Conservation (phyloP, 2,113 vertebrate species). For the Acanthochromis polyacanthus region DNA sequence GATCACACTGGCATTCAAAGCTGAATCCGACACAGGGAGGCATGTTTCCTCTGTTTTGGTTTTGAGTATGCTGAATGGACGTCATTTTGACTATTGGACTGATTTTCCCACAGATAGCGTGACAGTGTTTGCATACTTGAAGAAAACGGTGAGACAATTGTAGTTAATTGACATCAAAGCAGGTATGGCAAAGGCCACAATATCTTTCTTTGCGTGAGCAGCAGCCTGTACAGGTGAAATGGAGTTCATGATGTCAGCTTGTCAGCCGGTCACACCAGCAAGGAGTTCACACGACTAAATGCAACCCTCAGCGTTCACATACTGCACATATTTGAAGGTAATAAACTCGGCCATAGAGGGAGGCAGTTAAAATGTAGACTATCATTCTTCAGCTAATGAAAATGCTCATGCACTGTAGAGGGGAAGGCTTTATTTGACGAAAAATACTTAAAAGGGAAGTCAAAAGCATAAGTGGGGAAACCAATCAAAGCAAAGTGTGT, state of each 20-base stretch:
- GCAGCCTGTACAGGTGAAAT: conserved; percentile 64
- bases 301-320: conserved; percentile 9
- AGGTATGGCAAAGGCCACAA: conserved; percentile 25
- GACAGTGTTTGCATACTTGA: conserved; percentile 78
- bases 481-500: conserved; percentile 70
- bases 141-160: conserved; percentile 54
- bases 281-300: conserved; percentile 43
- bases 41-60: conserved; percentile 69
- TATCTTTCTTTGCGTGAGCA: conserved; percentile 52
- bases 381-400: conserved; percentile 26
- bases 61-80: conserved; percentile 65
- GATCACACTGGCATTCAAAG: conserved; percentile 27
- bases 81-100: conserved; percentile 74
- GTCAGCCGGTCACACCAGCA: conserved; percentile 26
- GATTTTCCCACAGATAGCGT: conserved; percentile 81
- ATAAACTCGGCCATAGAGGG: conserved; percentile 4
- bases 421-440: conserved; percentile 41
- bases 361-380: conserved; percentile 13
- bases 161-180: conserved; percentile 79
- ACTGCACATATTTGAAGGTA: conserved; percentile 24
- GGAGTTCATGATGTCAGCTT: conserved; percentile 74
- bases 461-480: conserved; percentile 50
- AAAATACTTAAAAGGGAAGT: conserved; percentile 60
- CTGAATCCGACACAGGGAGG: conserved; percentile 22
- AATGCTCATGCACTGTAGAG: conserved; percentile 15